These are phyloP conservation scores for Lapara coniferarum DNA, from an alignment of 2,888 invertebrate species.

Conservation along the genomic window DNA sequence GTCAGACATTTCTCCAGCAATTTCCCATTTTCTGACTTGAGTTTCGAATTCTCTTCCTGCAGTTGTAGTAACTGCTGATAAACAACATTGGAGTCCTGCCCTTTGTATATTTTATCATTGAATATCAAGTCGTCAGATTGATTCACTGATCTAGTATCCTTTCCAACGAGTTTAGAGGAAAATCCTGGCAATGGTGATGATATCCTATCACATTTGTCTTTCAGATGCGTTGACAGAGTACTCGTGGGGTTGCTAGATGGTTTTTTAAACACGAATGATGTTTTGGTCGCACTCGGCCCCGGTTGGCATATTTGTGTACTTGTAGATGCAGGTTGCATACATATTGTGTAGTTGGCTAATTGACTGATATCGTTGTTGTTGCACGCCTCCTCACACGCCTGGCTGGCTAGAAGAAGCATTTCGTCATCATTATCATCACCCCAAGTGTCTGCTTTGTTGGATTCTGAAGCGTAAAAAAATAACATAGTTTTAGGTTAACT, in stretches of 20 bases:
- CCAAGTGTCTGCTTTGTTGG: constrained; percentile 59
- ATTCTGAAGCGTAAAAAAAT: constrained; percentile 38
- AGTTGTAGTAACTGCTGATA: constrained; percentile 64
- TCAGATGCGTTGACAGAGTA: constrained; percentile 58
- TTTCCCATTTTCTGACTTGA: constrained; percentile 75
- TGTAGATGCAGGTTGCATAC: constrained; percentile 67
- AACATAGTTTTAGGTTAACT: not conserved
- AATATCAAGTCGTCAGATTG: constrained; percentile 59
- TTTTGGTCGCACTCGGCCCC: constrained; percentile 60
- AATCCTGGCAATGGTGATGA: constrained; percentile 73
- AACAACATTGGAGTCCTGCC: constrained; percentile 59
- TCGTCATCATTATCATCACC: constrained; percentile 79
- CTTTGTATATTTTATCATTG: constrained; percentile 64
- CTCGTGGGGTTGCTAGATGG: constrained; percentile 52
- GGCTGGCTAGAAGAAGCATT: constrained; percentile 74
- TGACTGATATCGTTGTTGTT: constrained; percentile 48
- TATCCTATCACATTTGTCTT: constrained; percentile 67
- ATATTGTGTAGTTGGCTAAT: constrained; percentile 68
- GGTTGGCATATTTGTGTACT: constrained; percentile 67
- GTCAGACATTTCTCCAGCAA: constrained; percentile 78
- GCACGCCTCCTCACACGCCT: constrained; percentile 73
- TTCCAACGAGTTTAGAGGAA: constrained; percentile 51
- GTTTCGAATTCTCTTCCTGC: constrained; percentile 70
- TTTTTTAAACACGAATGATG: constrained; percentile 64
- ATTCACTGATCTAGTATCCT: constrained; percentile 45